Conservation (phyloP, 2,888 invertebrate genomes). For the Drosophila fulvimacula region DNA sequence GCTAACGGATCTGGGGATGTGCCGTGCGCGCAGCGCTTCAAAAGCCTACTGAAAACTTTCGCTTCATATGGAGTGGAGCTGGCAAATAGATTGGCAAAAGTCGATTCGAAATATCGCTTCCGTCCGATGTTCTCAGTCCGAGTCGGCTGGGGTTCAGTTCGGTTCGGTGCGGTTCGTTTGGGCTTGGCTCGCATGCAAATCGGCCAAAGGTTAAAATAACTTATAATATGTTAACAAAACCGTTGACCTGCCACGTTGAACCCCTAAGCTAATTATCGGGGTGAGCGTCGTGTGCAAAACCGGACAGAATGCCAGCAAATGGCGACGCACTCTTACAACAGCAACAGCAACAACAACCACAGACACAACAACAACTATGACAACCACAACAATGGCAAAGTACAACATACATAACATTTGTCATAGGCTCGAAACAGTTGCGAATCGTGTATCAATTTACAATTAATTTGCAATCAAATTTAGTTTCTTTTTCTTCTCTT, state of each 20-base stretch:
- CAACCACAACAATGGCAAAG: conserved; percentile 1
- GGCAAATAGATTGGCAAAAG: conserved; percentile 2
- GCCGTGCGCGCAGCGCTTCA: conserved; percentile 34
- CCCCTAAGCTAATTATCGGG: conserved; percentile 80
- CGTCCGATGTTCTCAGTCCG: conserved; percentile 17
- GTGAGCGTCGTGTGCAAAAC: conserved; percentile 59
- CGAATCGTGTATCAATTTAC: conserved; percentile 4
- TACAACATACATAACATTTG: conserved; percentile 18
- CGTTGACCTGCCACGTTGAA: conserved; percentile 81
- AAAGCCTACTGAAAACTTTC: conserved; percentile 49
- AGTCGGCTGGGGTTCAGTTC: conserved; percentile 4
- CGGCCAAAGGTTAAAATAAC: conserved; percentile 79
- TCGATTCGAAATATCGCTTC: conserved; percentile 8
- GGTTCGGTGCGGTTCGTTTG: conserved; percentile 17
- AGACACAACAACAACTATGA: conserved; percentile 5
- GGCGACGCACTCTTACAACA: conserved; percentile 23
- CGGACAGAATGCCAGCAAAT: conserved; percentile 30
- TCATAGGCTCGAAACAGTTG: conserved; percentile 15
- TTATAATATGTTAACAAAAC: conserved; percentile 80
- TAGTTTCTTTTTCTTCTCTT: not conserved
- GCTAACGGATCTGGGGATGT: not conserved
- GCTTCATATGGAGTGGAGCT: conserved; percentile 8
- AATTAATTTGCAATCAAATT: not conserved
- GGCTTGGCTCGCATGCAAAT: conserved; percentile 62
- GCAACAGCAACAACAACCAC: not conserved